phyloP scores from a whole-genome alignment of 2,888 invertebrate species.

The Thumatha senex region DNA sequence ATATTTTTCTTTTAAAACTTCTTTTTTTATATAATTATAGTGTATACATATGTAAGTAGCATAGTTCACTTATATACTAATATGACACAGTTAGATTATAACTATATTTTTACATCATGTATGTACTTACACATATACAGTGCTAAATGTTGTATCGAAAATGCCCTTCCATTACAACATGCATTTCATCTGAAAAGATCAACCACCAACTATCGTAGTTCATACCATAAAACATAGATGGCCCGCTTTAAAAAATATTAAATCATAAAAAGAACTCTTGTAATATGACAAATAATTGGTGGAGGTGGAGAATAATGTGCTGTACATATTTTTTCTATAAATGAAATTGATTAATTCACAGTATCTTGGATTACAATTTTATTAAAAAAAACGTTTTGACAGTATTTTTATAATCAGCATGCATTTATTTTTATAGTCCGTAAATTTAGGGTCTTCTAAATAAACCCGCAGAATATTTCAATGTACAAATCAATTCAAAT shows the following conservation, averaged over 20 bases:
- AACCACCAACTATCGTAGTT: constrained; percentile 23
- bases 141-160: constrained; percentile 53
- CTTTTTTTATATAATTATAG: constrained; percentile 74
- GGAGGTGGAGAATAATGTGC: too few species aligned
- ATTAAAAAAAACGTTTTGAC: too few species aligned
- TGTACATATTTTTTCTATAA: too few species aligned
- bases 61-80: constrained; percentile 78
- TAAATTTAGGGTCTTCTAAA: too few species aligned
- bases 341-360: too few species aligned
- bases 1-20: constrained; percentile 68
- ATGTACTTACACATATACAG: constrained; percentile 81
- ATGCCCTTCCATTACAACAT: constrained; percentile 45
- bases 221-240: constrained; percentile 15
- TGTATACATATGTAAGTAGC: constrained; percentile 78
- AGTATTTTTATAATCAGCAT: too few species aligned
- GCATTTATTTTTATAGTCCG: too few species aligned
- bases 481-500: too few species aligned
- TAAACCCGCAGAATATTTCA: too few species aligned
- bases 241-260: constrained; percentile 9
- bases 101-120: constrained; percentile 76
- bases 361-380: too few species aligned
- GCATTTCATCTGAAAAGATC: constrained; percentile 1
- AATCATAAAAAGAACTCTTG: constrained; percentile 1
- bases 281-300: constrained; percentile 4
- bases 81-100: constrained; percentile 82